Evolutionary conservation across 2,113 vertebrate species (phyloP).

Genomic region (Psilopogon haemacephalus): DNA sequence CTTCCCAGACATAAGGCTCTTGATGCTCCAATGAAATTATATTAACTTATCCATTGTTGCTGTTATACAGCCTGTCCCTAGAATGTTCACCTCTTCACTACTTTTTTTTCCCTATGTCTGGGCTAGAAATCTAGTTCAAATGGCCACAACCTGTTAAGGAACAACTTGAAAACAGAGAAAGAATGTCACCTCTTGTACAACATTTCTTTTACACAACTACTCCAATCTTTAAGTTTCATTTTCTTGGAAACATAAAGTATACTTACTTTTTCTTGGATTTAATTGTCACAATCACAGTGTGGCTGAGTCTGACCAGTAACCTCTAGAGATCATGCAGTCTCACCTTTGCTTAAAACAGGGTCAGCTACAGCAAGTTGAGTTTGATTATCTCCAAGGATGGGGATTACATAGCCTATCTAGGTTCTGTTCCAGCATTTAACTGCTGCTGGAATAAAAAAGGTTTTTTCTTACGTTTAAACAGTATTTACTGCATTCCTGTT

Average conservation of each 20-base stretch:
- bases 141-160: neutral
- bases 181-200: accelerated
- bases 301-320: neutral
- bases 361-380: neutral
- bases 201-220: neutral
- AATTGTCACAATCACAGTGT: neutral
- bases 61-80: no score
- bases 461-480: neutral
- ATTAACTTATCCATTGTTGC: no score
- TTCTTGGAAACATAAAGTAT: neutral
- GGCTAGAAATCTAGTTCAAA: no score
- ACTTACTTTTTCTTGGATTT: neutral
- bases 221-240: neutral
- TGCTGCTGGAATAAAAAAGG: no score
- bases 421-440: neutral
- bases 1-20: no score
- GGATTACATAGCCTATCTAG: neutral
- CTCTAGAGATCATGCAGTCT: neutral
- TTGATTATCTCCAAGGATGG: neutral
- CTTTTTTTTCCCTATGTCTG: no score
- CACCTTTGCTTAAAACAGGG: neutral
- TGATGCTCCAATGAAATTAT: no score
- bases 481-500: neutral
- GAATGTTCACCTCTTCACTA: no score
- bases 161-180: neutral